Base-by-base conservation (phyloP, 2,113 vertebrate species). In the Eptesicus fuscus region DNA sequence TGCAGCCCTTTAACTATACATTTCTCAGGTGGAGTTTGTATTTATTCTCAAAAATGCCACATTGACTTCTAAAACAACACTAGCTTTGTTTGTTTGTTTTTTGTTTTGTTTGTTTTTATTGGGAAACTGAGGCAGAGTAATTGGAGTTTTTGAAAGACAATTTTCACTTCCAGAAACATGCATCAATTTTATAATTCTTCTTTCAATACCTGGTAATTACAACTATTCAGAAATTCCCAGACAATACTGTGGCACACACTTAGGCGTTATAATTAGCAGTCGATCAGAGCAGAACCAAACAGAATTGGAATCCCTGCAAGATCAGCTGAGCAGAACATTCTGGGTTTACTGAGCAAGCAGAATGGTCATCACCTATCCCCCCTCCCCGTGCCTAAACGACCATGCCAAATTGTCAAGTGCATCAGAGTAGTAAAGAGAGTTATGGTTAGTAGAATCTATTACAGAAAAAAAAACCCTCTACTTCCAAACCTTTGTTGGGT, bases 141-240 rank as follows among this genome's bases (percentile, higher is more conserved):
- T 51, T 30, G 32, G 44, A 59, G 16, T 65, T 91, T 61, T 79
- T 32, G 12, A 92, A 80, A 51, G 44, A 49, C 77, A 93, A 47
- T 37, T 65, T 91, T 76, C 40, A 74, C 61, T 70, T 44, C 7
- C 11, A 22, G 93, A 82, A 93, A 37, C 18, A 82, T 56, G 32
- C 42, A 93, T 77, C 70, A 12, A 5, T 87, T 90, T 77, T 82
- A 37, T 53, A 83, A 59, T 88, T 88, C 65, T 42, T 59, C 40
- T 63, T 69, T 83, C 83, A 74, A 25, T 63, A 76, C 22, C 13
- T 7, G 51, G 59, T 25, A 71, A 56, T 83, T 61, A 91, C 13
- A 88, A 63, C n/a, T 56, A 92, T 9, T 70, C 30, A 96, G 44
- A 49, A 89, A 85, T 59, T 84, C 78, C 91, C 70, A 65, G 91